Base-by-base conservation (phyloP, 2,888 invertebrate genomes). In the Pyrocoelia pectoralis region DNA sequence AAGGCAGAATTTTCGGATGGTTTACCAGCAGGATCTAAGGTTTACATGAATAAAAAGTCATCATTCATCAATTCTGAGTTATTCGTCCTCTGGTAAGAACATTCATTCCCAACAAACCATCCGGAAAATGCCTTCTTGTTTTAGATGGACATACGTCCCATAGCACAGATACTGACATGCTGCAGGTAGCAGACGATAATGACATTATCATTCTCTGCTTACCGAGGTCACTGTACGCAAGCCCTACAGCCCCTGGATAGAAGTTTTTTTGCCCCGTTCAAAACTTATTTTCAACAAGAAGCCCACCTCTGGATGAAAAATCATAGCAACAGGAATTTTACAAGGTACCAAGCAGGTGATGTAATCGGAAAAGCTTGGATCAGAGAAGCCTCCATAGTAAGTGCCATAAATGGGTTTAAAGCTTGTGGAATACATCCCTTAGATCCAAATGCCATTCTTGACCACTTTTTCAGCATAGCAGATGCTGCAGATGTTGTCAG, bases 71-170 rank as follows among this genome's bases (percentile, higher is more conserved):
- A 56, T 15, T 49, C 63, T n/a, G 63, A 65, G 4, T 29, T 66
- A 10, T 66, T 69, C 40, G 14, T 65, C 10, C 40, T 50, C 43
- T 69, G 67, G 62, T 13, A 75, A 14, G 67, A 54, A 48, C 68
- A 58, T 58, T 58, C 19, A 52, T 58, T 28, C 28, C 52, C 1
- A 14, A 33, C 10, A 51, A 48, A 43, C 49, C 50, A 14, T 1
- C 33, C 1, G 48, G 60, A 15, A 72, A 72, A 54, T 66, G 64
- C 40, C 38, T 74, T 9, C 51, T 74, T 1, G 60, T 73, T 14
- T 53, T 76, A 9, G 75, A 77, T 63, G 74, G 73, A 33, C 75
- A 76, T 53, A 68, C 69, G 54, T 74, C 73, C 8, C 74, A 65
- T 48, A 64, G 68, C 12, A 62, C 24, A 6, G 41, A 51, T 43